A percentile compares a stretch with the other conserved stretches of the same genome.
Evolutionary conservation across 92 coral and sea anemone species (phyloP).

Genomic region (Palythoa grandiflora): DNA sequence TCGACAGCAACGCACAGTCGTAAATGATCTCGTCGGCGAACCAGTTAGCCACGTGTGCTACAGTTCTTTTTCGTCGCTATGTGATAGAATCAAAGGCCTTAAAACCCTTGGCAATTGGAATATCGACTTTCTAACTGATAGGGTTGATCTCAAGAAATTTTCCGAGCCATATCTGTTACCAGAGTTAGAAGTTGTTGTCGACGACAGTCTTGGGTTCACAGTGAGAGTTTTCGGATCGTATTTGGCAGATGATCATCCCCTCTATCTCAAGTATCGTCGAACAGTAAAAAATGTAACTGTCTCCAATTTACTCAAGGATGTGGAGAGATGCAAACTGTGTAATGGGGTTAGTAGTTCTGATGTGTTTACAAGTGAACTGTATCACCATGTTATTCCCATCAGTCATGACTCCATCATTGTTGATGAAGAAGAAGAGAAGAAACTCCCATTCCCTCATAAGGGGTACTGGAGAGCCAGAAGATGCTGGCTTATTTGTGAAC

Average conservation of each 20-base stretch:
- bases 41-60: not conserved
- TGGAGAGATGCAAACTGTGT: conserved; percentile 55
- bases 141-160: conserved; percentile 50
- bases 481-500: not conserved
- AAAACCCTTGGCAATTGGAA: conserved; percentile 63
- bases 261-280: conserved; percentile 49
- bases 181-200: conserved; percentile 60
- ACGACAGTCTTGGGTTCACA: conserved; percentile 67
- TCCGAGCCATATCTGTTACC: conserved; percentile 58
- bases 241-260: conserved; percentile 66
- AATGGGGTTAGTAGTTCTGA: conserved; percentile 40
- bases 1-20: not conserved
- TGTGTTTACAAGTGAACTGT: conserved; percentile 50
- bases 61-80: not conserved
- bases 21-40: not conserved
- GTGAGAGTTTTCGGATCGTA: conserved; percentile 65
- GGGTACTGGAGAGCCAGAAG: conserved; percentile 31
- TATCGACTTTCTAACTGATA: conserved; percentile 1
- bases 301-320: conserved; percentile 55
- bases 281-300: conserved; percentile 56
- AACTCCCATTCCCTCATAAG: conserved; percentile 61
- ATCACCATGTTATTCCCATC: conserved; percentile 65
- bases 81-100: not conserved
- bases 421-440: conserved; percentile 19
- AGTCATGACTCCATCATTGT: conserved; percentile 15